Evolutionary conservation across 2,888 invertebrate species (phyloP), one percentile per base, ranked within the genome.

Genomic region (Phaedon cochleariae): DNA sequence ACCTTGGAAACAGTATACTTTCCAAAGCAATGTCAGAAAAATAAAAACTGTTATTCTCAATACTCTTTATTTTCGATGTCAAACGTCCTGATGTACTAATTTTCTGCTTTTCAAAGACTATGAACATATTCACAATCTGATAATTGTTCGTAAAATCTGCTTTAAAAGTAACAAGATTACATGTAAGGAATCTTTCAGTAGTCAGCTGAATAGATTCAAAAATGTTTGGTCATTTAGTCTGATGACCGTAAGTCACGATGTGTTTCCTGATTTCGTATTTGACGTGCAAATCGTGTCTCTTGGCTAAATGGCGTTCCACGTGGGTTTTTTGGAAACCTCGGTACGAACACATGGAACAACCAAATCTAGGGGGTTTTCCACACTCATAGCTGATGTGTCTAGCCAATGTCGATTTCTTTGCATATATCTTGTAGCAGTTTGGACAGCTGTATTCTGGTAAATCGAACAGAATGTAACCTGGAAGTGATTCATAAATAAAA

Each of bases 351-450:
- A 72, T 73, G 9, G 79, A 73, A 65, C 81, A 82, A 29, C 76
- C 76, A 62, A 81, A 81, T 53, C 77, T 73, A 0, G 81, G 81
- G 58, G 76, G 59, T 63, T 79, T 79, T 12, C 78, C 77, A 66
- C 80, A 81, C 59, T 80, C 79, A 72, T 80, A 81, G 64, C 78
- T 80, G 66, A 79, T 76, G 61, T 80, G 78, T 29, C 77, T 66
- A 10, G 74, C 73, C 62, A 78, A 55, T 0, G 77, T 75, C 6
- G 75, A 74, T 64, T 77, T 77, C 62, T 73, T 74, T 21, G 73
- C 74, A 62, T 78, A 78, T n/a, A 68, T 72, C 67, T 75, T 76
- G 53, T 67, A 58, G 64, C 75, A 75, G 2, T 69, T 74, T 10
- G 71, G 68, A 29, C 76, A 76, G 60, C 71, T 66, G 65, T 72